Evolutionary conservation across 2,113 vertebrate genomes (phyloP).

Genomic region (Tupaia tana): DNA sequence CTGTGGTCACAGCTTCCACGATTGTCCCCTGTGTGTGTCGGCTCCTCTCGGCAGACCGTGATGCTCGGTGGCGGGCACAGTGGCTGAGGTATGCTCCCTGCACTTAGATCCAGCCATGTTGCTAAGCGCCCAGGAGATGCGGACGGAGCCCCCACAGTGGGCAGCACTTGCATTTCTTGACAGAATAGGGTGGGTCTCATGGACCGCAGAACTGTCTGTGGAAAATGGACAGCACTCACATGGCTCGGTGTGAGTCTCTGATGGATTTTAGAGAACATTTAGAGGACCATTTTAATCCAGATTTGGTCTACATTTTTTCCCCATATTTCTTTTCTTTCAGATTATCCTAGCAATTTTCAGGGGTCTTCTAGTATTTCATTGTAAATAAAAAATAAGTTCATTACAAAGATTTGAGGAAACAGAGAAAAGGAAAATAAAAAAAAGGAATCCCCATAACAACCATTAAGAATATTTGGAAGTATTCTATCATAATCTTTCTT

Average conservation of each 20-base stretch:
- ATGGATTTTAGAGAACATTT: background rate
- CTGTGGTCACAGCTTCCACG: background rate
- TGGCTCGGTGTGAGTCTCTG: background rate
- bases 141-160: background rate
- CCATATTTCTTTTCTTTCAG: slow-evolving; percentile 28
- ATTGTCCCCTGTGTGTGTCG: background rate
- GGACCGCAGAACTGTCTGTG: background rate
- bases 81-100: background rate
- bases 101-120: fast-evolving
- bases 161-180: background rate
- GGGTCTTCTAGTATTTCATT: background rate
- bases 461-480: background rate
- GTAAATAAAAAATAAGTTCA: background rate
- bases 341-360: background rate
- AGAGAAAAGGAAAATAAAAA: background rate
- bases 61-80: too few relatives aligned
- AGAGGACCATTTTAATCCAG: background rate
- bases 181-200: background rate
- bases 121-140: background rate
- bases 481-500: background rate
- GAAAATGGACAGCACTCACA: background rate
- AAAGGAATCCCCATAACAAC: background rate
- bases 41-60: background rate
- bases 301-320: background rate
- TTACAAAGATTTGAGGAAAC: background rate